Conservation (phyloP, 2,888 invertebrate genomes). For the Gastracanthus pulcherrimus region DNA sequence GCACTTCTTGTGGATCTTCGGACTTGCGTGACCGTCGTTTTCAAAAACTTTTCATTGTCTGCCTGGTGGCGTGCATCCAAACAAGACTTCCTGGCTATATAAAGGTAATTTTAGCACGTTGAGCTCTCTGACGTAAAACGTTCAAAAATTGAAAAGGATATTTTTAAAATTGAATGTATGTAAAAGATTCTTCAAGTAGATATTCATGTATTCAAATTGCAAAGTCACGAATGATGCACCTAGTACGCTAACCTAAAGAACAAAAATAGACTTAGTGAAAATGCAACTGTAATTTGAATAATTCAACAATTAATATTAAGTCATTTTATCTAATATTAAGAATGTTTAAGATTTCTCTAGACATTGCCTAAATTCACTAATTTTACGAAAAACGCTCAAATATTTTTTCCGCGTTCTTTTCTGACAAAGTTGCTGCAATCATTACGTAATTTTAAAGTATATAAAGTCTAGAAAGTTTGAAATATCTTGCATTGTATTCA, state of each 20-base stretch:
- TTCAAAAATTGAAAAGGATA: neutral
- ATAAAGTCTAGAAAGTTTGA: no score
- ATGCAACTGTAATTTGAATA: no score
- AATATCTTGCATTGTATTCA: no score
- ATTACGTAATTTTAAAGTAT: no score
- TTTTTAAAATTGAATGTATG: neutral
- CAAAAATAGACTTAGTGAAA: no score
- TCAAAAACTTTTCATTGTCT: constrained; percentile 45
- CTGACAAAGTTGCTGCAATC: no score
- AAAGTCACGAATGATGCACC: neutral
- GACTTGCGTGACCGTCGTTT: constrained; percentile 21
- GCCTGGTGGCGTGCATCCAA: neutral
- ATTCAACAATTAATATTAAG: no score
- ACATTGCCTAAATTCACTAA: no score
- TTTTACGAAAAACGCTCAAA: no score
- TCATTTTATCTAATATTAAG: no score
- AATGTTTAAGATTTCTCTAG: no score
- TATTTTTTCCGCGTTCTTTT: no score
- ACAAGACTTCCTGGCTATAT: neutral
- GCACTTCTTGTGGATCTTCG: neutral
- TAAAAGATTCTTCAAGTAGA: neutral
- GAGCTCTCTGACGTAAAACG: neutral
- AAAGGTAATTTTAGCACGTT: neutral
- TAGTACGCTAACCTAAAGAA: neutral
- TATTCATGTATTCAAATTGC: neutral